Evolutionary conservation across 2,888 invertebrate species (phyloP).

Genomic region (Cinara cedri): DNA sequence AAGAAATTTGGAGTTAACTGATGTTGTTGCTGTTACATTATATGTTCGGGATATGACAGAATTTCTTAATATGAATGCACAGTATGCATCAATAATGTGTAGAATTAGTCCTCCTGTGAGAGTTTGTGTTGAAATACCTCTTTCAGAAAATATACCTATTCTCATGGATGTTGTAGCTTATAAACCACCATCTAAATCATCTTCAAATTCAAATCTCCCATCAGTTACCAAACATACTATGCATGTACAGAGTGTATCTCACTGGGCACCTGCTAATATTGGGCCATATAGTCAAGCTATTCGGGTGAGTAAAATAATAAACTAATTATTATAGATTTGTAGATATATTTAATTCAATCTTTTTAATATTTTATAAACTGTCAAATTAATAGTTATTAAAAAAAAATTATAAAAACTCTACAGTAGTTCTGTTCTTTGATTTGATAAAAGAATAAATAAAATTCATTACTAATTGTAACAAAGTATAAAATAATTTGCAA

Average conservation of each 20-base stretch:
- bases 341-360: too few species aligned
- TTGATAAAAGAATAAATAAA: too few species aligned
- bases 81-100: constrained; percentile 76
- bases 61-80: constrained; percentile 77
- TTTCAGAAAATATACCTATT: constrained; percentile 74
- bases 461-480: too few species aligned
- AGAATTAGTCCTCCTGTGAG: constrained; percentile 84
- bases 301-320: constrained; percentile 67
- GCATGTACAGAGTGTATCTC: constrained; percentile 94
- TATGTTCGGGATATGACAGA: constrained; percentile 83
- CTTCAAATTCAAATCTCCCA: constrained; percentile 60
- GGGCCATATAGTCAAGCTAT: constrained; percentile 95
- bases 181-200: constrained; percentile 60
- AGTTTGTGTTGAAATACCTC: constrained; percentile 82
- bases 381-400: too few species aligned
- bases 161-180: constrained; percentile 78
- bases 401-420: too few species aligned
- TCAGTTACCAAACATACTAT: constrained; percentile 72
- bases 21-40: constrained; percentile 82
- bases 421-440: too few species aligned
- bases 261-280: constrained; percentile 98
- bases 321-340: neutral
- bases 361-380: too few species aligned
- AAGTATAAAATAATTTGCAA: too few species aligned
- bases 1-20: constrained; percentile 67